A percentile compares a stretch with the other conserved stretches of the same genome.
phyloP scores from a whole-genome alignment of 2,888 invertebrate genomes.

The Apoderus coryli region DNA sequence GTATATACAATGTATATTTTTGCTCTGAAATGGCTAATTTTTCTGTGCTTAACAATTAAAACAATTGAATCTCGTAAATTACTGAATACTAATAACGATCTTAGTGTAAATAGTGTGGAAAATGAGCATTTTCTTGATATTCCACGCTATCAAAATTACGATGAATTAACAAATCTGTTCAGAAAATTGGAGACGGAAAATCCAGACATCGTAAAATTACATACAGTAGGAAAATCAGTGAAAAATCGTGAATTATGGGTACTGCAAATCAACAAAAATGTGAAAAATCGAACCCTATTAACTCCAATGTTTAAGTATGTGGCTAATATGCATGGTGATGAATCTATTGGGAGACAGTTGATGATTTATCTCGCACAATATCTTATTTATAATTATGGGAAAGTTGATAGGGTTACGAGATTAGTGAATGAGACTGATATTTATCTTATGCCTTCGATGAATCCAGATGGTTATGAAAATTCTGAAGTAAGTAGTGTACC shows the following conservation, averaged over 20 bases:
- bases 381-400: constrained; percentile 62
- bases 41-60: constrained; percentile 17
- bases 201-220: constrained; percentile 54
- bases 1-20: too few species aligned
- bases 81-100: too few species aligned
- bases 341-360: constrained; percentile 68
- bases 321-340: constrained; percentile 95
- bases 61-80: constrained; percentile 14
- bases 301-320: constrained; percentile 89
- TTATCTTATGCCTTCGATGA: constrained; percentile 92
- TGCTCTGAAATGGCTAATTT: too few species aligned
- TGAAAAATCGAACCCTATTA: constrained; percentile 38
- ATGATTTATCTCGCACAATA: constrained; percentile 73
- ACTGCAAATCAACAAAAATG: constrained; percentile 64
- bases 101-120: too few species aligned
- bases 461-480: constrained; percentile 90
- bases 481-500: constrained; percentile 45
- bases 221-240: constrained; percentile 72
- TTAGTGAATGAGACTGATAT: constrained; percentile 82
- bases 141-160: constrained; percentile 54
- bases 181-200: constrained; percentile 45
- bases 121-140: constrained; percentile 41
- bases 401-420: constrained; percentile 50
- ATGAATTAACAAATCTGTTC: constrained; percentile 51
- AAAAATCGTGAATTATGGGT: constrained; percentile 69